A percentile compares a stretch with the other conserved stretches of the same genome.
Conservation (phyloP, 1,140 invertebrate species). For the Samia ricini region DNA sequence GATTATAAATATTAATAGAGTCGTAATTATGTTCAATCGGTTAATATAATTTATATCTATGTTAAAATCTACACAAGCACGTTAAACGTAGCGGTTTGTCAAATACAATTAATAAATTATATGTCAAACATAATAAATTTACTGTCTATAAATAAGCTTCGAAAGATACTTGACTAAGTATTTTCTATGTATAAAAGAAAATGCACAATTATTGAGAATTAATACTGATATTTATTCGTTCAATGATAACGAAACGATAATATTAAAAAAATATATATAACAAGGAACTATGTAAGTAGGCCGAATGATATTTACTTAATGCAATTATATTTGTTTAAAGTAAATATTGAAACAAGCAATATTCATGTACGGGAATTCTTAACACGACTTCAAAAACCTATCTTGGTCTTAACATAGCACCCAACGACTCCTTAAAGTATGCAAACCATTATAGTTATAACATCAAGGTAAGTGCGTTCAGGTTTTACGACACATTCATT, state of each 20-base stretch:
- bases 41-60: background rate
- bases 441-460: conserved; percentile 1
- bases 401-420: conserved; percentile 64
- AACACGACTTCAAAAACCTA: conserved; percentile 28
- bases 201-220: too few species aligned
- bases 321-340: background rate
- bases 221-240: too few species aligned
- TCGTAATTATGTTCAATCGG: background rate
- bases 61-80: too few species aligned
- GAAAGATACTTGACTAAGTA: too few species aligned
- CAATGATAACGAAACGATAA: too few species aligned
- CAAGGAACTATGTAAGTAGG: background rate
- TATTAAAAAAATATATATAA: background rate
- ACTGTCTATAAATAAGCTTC: too few species aligned
- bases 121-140: too few species aligned
- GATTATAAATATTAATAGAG: background rate
- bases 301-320: background rate
- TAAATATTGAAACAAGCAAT: background rate
- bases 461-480: too few species aligned
- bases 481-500: too few species aligned
- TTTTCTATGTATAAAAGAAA: too few species aligned
- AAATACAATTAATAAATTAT: too few species aligned
- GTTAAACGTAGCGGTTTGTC: too few species aligned
- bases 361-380: background rate
- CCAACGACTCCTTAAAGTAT: conserved; percentile 30